Percentiles rank a stretch among this genome's conserved stretches.
Conservation (phyloP, 2,888 invertebrate genomes). For the Conops quadrifasciatus region DNA sequence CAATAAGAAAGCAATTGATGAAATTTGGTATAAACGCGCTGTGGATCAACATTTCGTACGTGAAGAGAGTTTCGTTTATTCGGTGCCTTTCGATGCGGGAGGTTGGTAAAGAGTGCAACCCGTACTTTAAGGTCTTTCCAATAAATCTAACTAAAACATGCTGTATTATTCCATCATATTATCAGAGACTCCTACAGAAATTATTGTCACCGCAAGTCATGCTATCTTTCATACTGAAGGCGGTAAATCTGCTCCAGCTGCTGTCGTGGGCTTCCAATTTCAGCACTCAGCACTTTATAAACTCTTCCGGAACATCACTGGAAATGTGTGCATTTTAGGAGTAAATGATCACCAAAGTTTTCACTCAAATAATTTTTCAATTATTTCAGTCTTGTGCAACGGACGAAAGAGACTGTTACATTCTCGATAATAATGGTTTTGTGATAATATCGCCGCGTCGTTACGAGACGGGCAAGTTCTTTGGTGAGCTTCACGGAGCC, state of each 20-base stretch:
- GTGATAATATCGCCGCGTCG: conserved; percentile 79
- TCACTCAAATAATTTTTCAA: not conserved
- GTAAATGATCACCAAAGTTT: not conserved
- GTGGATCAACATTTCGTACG: conserved; percentile 85
- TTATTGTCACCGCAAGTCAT: conserved; percentile 84
- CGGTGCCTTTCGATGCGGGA: conserved; percentile 74
- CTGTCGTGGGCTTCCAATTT: conserved; percentile 82
- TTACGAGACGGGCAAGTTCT: conserved; percentile 82
- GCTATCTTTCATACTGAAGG: conserved; percentile 78
- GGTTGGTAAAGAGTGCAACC: conserved; percentile 46
- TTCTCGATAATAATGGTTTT: conserved; percentile 91
- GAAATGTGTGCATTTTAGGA: conserved; percentile 68
- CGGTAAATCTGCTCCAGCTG: conserved; percentile 72
- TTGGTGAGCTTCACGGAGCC: conserved; percentile 82
- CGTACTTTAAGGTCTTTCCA: no score
- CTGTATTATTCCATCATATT: no score
- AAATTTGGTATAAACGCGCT: conserved; percentile 88
- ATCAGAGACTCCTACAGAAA: conserved; percentile 66
- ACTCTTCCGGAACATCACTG: conserved; percentile 82
- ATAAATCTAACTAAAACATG: no score
- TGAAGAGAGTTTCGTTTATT: conserved; percentile 83
- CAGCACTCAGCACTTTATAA: conserved; percentile 78
- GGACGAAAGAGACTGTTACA: conserved; percentile 79
- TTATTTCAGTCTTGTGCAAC: conserved; percentile 66
- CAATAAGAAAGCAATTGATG: conserved; percentile 83